Conservation (phyloP, 2,797 vertebrate species). For the Serranus cabrilla region DNA sequence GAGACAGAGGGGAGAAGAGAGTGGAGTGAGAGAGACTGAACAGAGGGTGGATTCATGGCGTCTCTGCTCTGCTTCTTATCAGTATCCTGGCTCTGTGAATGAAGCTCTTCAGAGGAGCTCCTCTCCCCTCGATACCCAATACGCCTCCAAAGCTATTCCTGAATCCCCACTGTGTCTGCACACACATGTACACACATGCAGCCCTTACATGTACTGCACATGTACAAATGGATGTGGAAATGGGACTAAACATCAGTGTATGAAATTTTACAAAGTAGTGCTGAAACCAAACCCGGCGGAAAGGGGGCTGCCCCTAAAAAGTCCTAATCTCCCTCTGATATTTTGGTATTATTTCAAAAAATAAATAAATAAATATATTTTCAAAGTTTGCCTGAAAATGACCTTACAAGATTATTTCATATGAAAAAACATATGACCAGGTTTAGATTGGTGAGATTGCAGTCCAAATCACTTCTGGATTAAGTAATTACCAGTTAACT, state of each 20-base stretch:
- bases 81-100: constrained; percentile 82
- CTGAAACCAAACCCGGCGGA: background rate
- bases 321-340: too few relatives aligned
- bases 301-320: background rate
- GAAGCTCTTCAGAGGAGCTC: constrained; percentile 81
- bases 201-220: constrained; percentile 39
- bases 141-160: constrained; percentile 78
- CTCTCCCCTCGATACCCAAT: constrained; percentile 76
- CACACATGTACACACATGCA: constrained; percentile 31
- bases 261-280: constrained; percentile 9
- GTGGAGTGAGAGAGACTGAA: constrained; percentile 78
- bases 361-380: too few relatives aligned
- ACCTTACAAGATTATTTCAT: too few relatives aligned
- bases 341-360: too few relatives aligned
- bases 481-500: too few relatives aligned
- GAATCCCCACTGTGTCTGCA: constrained; percentile 39
- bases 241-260: background rate
- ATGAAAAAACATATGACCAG: too few relatives aligned
- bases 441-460: too few relatives aligned
- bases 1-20: constrained; percentile 41
- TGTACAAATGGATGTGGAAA: constrained; percentile 10
- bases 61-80: constrained; percentile 84
- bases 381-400: too few relatives aligned
- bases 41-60: constrained; percentile 93
- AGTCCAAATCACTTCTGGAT: too few relatives aligned